Evolutionary conservation across 2,888 invertebrate genomes (phyloP).

Genomic region (Cheilosia soror): DNA sequence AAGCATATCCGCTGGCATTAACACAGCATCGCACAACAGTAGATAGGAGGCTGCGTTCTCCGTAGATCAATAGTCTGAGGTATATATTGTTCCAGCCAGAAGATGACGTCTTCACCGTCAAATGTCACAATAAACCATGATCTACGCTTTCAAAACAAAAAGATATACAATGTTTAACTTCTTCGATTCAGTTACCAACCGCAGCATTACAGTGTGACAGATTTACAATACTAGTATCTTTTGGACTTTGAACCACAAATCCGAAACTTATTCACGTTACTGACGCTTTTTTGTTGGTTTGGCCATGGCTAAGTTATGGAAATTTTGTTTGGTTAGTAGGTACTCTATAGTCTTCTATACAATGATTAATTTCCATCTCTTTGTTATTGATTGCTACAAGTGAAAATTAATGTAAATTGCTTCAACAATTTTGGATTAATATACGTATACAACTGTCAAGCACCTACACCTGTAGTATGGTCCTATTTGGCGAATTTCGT

Average conservation of each 20-base stretch:
- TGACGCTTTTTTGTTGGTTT: slow-evolving; percentile 13
- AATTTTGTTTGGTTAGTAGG: background rate
- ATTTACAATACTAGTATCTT: slow-evolving; percentile 1
- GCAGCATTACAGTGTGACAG: background rate
- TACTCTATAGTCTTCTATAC: background rate
- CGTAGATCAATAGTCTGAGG: background rate
- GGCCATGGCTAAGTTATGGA: background rate
- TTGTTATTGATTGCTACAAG: background rate
- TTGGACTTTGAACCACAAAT: slow-evolving; percentile 36
- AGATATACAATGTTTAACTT: slow-evolving; percentile 21
- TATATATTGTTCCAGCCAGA: background rate
- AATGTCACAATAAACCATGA: slow-evolving; percentile 10
- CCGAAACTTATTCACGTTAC: background rate
- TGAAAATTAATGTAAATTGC: slow-evolving; percentile 10
- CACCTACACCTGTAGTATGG: slow-evolving; percentile 13
- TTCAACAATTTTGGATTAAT: background rate
- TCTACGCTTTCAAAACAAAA: background rate
- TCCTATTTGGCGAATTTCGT: slow-evolving; percentile 27
- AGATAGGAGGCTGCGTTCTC: too few relatives aligned
- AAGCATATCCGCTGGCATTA: too few relatives aligned
- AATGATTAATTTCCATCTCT: background rate
- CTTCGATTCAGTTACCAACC: background rate
- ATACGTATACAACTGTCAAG: background rate
- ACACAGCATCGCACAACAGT: too few relatives aligned
- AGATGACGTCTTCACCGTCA: slow-evolving; percentile 10